Percentiles rank a stretch among this genome's conserved stretches.
These are phyloP conservation scores for Acipenser transmontanus DNA, from an alignment of 2,797 vertebrate species.

Conservation along the genomic window DNA sequence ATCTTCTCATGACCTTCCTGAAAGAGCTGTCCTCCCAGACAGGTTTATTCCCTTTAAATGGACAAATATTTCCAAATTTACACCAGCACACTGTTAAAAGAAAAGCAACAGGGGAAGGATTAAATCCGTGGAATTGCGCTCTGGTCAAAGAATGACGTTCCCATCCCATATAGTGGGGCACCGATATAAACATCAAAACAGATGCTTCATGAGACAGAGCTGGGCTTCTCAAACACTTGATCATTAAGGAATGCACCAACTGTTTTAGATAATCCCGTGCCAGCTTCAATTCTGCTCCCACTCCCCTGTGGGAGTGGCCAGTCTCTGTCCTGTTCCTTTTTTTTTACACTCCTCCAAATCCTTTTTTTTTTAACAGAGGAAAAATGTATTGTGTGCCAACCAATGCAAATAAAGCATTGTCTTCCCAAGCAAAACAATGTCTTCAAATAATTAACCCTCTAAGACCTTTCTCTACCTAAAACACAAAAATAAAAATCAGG, in stretches of 20 bases:
- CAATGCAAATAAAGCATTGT: slow-evolving; percentile 61
- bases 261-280: slow-evolving; percentile 94
- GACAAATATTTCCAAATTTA: background rate
- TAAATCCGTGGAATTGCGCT: background rate
- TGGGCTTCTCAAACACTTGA: slow-evolving; percentile 82
- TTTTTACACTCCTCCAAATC: slow-evolving; percentile 67
- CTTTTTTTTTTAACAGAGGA: slow-evolving; percentile 47
- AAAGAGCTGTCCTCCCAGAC: too few relatives aligned
- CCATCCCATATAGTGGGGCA: slow-evolving; percentile 68
- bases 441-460: slow-evolving; percentile 71
- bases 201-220: slow-evolving; percentile 72
- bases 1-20: too few relatives aligned
- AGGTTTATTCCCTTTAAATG: background rate
- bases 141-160: slow-evolving; percentile 48
- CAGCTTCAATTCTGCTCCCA: slow-evolving; percentile 91
- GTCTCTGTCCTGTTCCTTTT: slow-evolving; percentile 59
- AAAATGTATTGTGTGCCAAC: slow-evolving; percentile 68
- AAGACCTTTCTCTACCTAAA: background rate
- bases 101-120: slow-evolving; percentile 55
- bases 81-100: slow-evolving; percentile 56
- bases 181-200: slow-evolving; percentile 73
- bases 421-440: slow-evolving; percentile 67
- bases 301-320: slow-evolving; percentile 69
- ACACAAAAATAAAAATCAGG: background rate
- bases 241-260: slow-evolving; percentile 98